Conservation (phyloP, 2,888 invertebrate species). For the Seira sanloemensis region DNA sequence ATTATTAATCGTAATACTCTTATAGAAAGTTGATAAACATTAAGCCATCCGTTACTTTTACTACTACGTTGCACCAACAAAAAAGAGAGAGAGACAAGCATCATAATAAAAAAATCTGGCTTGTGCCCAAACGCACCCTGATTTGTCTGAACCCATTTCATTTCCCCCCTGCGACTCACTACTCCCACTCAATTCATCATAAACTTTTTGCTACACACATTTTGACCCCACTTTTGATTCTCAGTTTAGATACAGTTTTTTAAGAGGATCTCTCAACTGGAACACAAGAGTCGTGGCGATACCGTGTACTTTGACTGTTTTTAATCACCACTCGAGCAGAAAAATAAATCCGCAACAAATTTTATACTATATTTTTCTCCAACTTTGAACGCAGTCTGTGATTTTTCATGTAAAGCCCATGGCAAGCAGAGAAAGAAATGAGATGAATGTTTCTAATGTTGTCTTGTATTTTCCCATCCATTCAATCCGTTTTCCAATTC, state of each 20-base stretch:
- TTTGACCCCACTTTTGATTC: conserved; percentile 1
- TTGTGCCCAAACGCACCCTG: conserved; percentile 1
- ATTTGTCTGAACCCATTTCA: not conserved
- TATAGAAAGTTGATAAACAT: conserved; percentile 1
- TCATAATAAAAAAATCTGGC: not conserved
- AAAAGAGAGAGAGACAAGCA: not conserved
- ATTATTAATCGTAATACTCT: conserved; percentile 4
- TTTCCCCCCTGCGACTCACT: not conserved
- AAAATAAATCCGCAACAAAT: conserved; percentile 61
- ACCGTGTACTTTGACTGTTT: not conserved
- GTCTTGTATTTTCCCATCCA: not conserved
- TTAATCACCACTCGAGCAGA: conserved; percentile 41
- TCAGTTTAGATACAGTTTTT: not conserved
- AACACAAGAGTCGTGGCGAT: not conserved
- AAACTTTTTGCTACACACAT: not conserved
- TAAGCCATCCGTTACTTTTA: conserved; percentile 1
- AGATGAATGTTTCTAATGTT: not conserved
- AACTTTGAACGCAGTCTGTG: not conserved
- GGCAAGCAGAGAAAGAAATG: not conserved
- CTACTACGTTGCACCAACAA: not conserved
- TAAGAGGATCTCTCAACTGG: not conserved
- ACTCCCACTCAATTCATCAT: conserved; percentile 1
- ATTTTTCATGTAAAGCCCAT: not conserved
- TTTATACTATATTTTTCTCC: conserved; percentile 25
- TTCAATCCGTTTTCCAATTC: not conserved